Evolutionary conservation across 2,797 vertebrate genomes (phyloP).

Genomic region (Onychomys leucogaster): DNA sequence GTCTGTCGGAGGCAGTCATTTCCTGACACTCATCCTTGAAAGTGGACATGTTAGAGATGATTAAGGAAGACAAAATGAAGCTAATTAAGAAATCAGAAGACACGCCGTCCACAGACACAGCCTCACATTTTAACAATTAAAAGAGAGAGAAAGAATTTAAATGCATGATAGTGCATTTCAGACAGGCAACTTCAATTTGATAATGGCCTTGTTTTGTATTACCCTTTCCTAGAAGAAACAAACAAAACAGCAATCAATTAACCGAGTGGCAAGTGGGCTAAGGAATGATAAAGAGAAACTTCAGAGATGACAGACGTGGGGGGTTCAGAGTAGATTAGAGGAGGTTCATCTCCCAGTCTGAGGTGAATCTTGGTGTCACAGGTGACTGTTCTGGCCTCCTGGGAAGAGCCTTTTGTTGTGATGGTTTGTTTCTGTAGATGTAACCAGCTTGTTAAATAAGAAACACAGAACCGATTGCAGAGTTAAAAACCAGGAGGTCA

Average conservation of each 20-base stretch:
- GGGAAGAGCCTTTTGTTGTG: neutral
- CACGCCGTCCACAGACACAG: neutral
- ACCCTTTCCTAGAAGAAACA: neutral
- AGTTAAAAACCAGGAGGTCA: no score
- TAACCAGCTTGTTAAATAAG: no score
- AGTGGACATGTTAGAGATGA: neutral
- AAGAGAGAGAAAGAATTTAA: neutral
- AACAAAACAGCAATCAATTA: neutral
- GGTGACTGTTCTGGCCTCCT: neutral
- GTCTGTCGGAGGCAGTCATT: neutral
- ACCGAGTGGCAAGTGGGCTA: neutral
- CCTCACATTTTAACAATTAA: neutral
- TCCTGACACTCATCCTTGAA: neutral
- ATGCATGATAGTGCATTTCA: neutral
- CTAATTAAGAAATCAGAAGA: slow-evolving; percentile 50
- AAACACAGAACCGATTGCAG: no score
- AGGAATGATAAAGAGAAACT: neutral
- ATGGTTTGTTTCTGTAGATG: neutral
- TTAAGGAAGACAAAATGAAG: neutral
- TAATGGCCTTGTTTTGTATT: neutral
- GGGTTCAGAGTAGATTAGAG: neutral
- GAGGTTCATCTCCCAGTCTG: neutral
- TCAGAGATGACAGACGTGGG: neutral
- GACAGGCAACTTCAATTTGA: neutral
- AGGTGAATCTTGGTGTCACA: neutral